A percentile compares a stretch with the other conserved stretches of the same genome.
These are phyloP conservation scores for Stichopus chloronotus DNA, from an alignment of 35 echinoderm and acorn worm species.

Conservation along the genomic window DNA sequence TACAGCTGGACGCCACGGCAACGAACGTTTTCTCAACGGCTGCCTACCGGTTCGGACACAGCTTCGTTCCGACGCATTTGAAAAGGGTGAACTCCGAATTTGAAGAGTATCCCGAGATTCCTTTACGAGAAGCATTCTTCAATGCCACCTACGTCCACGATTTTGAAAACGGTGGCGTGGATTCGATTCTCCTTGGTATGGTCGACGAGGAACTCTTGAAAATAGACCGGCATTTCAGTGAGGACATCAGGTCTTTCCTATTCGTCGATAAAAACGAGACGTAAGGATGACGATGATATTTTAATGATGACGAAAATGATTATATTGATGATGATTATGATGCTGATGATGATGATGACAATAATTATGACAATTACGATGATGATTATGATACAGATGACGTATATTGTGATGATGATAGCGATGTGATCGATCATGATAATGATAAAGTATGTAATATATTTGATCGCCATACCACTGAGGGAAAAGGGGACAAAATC, in stretches of 20 bases:
- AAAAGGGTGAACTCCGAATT: constrained; percentile 2
- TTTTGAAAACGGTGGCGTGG: constrained; percentile 74
- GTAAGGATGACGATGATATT: constrained; percentile 31
- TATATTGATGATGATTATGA: no score
- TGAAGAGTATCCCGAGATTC: constrained; percentile 2
- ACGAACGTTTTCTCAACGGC: constrained; percentile 70
- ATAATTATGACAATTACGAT: no score
- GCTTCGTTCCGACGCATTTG: constrained; percentile 61
- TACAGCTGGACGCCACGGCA: constrained; percentile 62
- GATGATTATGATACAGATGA: no score
- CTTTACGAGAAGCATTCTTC: constrained; percentile 72
- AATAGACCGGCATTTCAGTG: constrained; percentile 68
- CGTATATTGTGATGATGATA: no score
- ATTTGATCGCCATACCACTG: no score
- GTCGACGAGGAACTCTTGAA: constrained; percentile 54
- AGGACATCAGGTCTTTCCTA: constrained; percentile 52
- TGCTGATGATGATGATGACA: no score
- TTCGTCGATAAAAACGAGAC: constrained; percentile 67
- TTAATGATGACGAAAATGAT: no score
- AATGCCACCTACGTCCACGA: constrained; percentile 79
- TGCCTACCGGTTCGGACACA: constrained; percentile 88
- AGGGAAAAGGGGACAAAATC: no score
- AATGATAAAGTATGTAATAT: no score
- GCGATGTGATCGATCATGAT: no score
- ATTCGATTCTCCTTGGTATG: constrained; percentile 79